Base-by-base conservation (phyloP, 2,888 invertebrate species). In the Thyatira batis region DNA sequence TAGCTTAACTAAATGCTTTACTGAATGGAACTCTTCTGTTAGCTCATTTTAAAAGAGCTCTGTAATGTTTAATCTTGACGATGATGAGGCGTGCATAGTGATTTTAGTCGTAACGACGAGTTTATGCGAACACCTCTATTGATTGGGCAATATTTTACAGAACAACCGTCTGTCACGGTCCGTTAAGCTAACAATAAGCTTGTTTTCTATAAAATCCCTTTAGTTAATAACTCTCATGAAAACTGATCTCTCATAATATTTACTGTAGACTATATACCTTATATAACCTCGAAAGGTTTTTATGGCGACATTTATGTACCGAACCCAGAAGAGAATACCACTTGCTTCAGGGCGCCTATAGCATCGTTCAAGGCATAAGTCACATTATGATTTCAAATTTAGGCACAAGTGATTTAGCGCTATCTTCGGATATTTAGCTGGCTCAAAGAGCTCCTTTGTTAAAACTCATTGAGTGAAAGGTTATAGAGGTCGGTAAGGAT, bases 161-260 rank as follows among this genome's bases (percentile, higher is more conserved):
- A 52, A 25, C 23, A 44, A 8, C 52, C 52, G 3, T 52, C 3
- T 13, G 49, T 49, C 0, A 46, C 48, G 1, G 48, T 49, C 1
- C 13, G 49, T 17, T 49, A 17, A 27, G 39, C 20, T 25, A n/a
- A 20, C 10, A 1, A 2, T 48, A n/a, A 10, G 10, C 33, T 33
- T 33, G 11, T 10, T n/a, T 52, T 52, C 25, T 52, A 52, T 28
- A 43, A 48, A 20, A 52, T 25, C n/a, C 30, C 46, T 3, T 6
- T n/a, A 33, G 2, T 33, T 3, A 3, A 33, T 33, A 10, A 8
- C 10, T 6, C 33, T 2, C 3, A 10, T 33, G n/a, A 3, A 10
- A 33, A 3, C 10, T 10, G n/a, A 33, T 3, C n/a, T 10, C 2
- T 10, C 3, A 33, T 2, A 33, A 33, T n/a, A 3, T n/a, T 10